Percentiles rank a stretch among this genome's conserved stretches.
These are phyloP conservation scores for Drosophila neonasuta DNA, from an alignment of 2,888 invertebrate genomes.

Conservation along the genomic window DNA sequence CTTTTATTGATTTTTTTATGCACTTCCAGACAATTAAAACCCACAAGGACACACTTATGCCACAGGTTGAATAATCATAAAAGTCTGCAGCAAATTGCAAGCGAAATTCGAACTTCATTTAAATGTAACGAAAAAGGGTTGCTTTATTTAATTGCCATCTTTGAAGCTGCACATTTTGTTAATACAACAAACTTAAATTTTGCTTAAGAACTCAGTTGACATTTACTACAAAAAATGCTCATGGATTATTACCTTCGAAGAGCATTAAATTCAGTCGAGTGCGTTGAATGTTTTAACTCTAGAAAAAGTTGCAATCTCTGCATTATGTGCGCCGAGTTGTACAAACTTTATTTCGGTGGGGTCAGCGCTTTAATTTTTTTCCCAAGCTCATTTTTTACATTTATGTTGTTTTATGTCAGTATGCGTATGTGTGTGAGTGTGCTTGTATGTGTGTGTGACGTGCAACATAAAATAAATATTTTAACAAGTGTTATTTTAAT, in stretches of 20 bases:
- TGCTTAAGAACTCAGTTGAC: background rate
- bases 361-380: constrained; percentile 59
- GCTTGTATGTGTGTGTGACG: constrained; percentile 19
- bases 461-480: constrained; percentile 69
- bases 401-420: constrained; percentile 14
- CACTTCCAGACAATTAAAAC: constrained; percentile 4
- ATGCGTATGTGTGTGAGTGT: background rate
- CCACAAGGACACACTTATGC: background rate
- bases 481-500: constrained; percentile 74
- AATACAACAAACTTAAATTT: background rate
- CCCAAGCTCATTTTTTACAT: constrained; percentile 25
- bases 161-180: too few species aligned
- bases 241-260: background rate
- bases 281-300: constrained; percentile 17
- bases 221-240: background rate
- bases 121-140: background rate
- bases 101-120: background rate
- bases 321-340: constrained; percentile 20
- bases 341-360: constrained; percentile 33
- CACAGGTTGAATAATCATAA: background rate
- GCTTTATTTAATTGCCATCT: background rate
- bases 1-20: constrained; percentile 28
- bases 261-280: background rate
- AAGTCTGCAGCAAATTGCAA: background rate
- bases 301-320: constrained; percentile 27